Conservation (phyloP, 2,888 invertebrate species). For the Scelioninae gen. 1 region DNA sequence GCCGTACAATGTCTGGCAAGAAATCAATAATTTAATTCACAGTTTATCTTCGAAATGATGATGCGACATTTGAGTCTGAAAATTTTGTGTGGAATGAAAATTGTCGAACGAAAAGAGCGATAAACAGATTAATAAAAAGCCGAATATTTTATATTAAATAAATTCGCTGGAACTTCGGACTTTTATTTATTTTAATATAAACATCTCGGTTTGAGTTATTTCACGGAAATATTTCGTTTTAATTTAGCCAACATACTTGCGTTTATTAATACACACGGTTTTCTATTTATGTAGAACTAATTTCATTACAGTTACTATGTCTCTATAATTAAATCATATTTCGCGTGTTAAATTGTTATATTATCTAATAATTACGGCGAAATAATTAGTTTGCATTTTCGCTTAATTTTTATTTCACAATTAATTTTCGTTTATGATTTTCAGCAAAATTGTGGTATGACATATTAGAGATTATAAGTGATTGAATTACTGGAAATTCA, state of each 20-base stretch:
- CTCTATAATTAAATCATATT: constrained; percentile 57
- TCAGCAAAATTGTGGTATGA: no score
- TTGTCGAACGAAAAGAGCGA: neutral
- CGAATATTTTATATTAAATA: constrained; percentile 2
- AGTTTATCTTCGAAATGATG: constrained; percentile 68
- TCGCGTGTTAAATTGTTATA: constrained; percentile 19
- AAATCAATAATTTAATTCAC: constrained; percentile 70
- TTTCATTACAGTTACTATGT: constrained; percentile 49
- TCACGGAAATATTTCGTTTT: constrained; percentile 33
- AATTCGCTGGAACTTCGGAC: neutral
- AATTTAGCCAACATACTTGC: constrained; percentile 42
- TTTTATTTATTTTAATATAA: constrained; percentile 28
- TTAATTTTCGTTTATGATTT: constrained; percentile 1
- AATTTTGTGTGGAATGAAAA: constrained; percentile 18
- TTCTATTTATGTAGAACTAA: constrained; percentile 54
- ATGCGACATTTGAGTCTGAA: constrained; percentile 46
- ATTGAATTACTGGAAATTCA: no score
- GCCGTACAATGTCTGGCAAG: constrained; percentile 67
- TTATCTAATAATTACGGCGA: constrained; percentile 46
- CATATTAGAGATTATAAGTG: no score
- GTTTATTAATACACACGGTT: constrained; percentile 53
- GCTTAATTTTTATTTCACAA: constrained; percentile 18
- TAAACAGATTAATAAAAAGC: neutral
- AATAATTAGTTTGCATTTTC: constrained; percentile 25
- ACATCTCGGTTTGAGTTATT: constrained; percentile 21